phyloP scores from a whole-genome alignment of 2,797 vertebrate genomes.

The Mormyrus hasselquistii region DNA sequence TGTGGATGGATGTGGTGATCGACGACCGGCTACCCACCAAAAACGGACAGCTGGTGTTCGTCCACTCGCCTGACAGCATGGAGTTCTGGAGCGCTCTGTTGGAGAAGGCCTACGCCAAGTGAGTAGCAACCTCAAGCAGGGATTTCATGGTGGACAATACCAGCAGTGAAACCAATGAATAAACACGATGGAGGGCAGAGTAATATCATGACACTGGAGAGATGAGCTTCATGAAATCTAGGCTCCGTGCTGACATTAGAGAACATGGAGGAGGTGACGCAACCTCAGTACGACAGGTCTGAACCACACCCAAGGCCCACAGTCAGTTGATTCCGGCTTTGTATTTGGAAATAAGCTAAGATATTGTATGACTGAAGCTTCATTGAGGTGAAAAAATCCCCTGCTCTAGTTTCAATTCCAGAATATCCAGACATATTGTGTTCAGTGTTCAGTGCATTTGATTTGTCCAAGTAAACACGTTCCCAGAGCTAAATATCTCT shows the following conservation, averaged over 20 bases:
- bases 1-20: slow-evolving; percentile 90
- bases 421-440: background rate
- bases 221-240: background rate
- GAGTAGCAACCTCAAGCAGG: slow-evolving; percentile 39
- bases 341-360: background rate
- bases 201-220: background rate
- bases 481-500: background rate
- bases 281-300: background rate
- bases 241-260: background rate
- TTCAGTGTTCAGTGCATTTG: background rate
- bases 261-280: background rate
- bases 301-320: background rate
- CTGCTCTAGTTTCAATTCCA: background rate
- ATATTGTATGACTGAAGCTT: background rate
- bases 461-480: background rate
- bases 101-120: slow-evolving; percentile 84
- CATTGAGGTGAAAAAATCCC: background rate
- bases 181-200: background rate
- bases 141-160: background rate
- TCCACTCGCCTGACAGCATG: slow-evolving; percentile 74
- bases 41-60: slow-evolving; percentile 76
- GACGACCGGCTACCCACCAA: slow-evolving; percentile 82
- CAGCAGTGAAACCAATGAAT: background rate
- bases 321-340: background rate
- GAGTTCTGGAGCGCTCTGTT: slow-evolving; percentile 82